Conservation (phyloP, 2,888 invertebrate genomes). For the Chloromyia formosa region DNA sequence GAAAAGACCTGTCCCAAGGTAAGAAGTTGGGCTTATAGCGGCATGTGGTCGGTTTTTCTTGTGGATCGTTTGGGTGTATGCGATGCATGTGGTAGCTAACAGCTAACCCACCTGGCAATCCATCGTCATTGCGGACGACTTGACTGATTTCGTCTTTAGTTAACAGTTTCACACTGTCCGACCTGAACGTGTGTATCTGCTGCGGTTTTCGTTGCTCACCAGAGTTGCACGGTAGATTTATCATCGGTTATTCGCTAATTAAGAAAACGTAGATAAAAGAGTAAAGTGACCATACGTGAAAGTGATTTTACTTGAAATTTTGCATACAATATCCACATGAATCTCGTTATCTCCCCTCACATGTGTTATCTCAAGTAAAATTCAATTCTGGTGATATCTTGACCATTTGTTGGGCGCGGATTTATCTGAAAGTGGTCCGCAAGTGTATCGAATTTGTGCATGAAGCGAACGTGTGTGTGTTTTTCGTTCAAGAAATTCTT, state of each 20-base stretch:
- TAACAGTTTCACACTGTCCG: constrained; percentile 38
- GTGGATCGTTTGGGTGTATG: neutral
- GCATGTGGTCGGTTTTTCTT: constrained; percentile 24
- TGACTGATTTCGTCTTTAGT: constrained; percentile 26
- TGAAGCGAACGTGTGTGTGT: neutral
- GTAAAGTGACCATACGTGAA: constrained; percentile 15
- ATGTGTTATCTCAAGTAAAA: neutral
- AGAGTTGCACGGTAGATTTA: neutral
- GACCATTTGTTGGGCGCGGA: neutral
- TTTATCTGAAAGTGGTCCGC: neutral
- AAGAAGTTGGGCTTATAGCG: neutral
- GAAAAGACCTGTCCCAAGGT: constrained; percentile 36
- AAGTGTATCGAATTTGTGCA: neutral
- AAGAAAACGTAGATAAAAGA: neutral
- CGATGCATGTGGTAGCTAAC: constrained; percentile 18
- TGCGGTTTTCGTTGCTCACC: neutral
- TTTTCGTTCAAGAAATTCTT: constrained; percentile 27
- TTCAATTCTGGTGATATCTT: neutral
- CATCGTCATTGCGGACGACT: neutral
- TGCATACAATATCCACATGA: neutral
- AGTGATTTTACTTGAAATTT: constrained; percentile 30
- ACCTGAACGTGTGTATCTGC: constrained; percentile 11
- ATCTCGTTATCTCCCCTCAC: neutral
- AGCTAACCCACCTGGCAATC: no score
- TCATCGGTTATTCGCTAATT: constrained; percentile 5